A percentile compares a stretch with the other conserved stretches of the same genome.
phyloP scores from a whole-genome alignment of 2,888 invertebrate species.

The Hypomecis punctinalis region DNA sequence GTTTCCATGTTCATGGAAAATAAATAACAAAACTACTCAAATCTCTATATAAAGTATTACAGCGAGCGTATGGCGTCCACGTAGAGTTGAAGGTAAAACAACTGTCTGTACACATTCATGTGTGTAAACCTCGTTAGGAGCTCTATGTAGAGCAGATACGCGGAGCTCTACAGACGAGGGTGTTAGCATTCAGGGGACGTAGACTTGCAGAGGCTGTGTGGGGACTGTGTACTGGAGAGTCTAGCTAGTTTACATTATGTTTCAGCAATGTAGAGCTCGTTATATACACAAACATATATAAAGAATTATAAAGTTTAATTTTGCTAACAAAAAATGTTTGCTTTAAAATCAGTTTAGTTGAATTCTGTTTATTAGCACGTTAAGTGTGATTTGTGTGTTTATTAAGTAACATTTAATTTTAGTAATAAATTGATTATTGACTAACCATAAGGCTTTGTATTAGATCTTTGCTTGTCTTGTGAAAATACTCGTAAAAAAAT shows the following conservation, averaged over 20 bases:
- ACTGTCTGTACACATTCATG: slow-evolving; percentile 3
- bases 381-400: no score
- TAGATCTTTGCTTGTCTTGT: no score
- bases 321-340: no score
- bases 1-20: background rate
- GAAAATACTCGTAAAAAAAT: no score
- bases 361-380: no score
- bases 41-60: background rate
- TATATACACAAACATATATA: background rate
- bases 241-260: slow-evolving; percentile 12
- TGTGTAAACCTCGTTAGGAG: slow-evolving; percentile 12
- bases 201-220: slow-evolving; percentile 1
- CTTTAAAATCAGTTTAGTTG: no score
- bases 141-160: slow-evolving; percentile 17
- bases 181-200: slow-evolving; percentile 24
- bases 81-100: slow-evolving; percentile 6
- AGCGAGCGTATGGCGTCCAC: background rate
- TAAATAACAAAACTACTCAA: background rate
- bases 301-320: no score
- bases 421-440: no score
- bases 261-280: background rate
- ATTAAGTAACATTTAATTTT: no score
- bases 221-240: background rate
- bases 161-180: slow-evolving; percentile 4
- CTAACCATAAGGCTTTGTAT: no score